A percentile compares a stretch with the other conserved stretches of the same genome.
phyloP scores from a whole-genome alignment of 2,113 vertebrate species.

The Antigone vipio region DNA sequence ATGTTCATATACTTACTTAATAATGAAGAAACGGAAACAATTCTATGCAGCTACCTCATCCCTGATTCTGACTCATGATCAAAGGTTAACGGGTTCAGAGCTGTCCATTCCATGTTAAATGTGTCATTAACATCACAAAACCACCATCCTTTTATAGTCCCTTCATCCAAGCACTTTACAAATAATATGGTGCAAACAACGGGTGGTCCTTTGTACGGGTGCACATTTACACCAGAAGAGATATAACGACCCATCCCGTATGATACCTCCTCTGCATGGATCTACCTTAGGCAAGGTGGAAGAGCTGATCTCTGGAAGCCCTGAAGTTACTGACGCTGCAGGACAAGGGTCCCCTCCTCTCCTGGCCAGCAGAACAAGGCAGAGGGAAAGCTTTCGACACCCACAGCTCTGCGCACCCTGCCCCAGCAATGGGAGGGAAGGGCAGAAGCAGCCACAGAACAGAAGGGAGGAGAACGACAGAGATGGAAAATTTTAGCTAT shows the following conservation, averaged over 20 bases:
- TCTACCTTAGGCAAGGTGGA: neutral
- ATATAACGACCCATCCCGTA: too few relatives aligned
- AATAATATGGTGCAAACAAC: neutral
- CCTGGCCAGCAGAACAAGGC: neutral
- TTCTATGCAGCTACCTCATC: neutral
- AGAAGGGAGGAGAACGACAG: neutral
- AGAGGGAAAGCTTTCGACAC: neutral
- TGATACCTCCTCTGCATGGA: neutral
- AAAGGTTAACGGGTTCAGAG: conserved; percentile 27
- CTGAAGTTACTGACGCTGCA: neutral
- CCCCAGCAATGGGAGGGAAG: neutral
- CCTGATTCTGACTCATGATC: neutral
- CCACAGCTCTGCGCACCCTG: neutral
- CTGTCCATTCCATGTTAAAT: neutral
- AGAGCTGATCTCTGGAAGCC: neutral
- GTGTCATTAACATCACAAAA: neutral
- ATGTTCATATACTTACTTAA: neutral
- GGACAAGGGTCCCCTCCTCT: neutral
- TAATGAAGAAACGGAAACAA: neutral
- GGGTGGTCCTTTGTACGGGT: neutral
- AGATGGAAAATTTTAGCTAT: neutral
- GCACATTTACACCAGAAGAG: neutral
- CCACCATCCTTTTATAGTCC: neutral
- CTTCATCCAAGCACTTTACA: neutral
- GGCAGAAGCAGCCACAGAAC: neutral